These are phyloP conservation scores for Cephus sareptanus DNA, from an alignment of 2,888 invertebrate species.

Conservation along the genomic window DNA sequence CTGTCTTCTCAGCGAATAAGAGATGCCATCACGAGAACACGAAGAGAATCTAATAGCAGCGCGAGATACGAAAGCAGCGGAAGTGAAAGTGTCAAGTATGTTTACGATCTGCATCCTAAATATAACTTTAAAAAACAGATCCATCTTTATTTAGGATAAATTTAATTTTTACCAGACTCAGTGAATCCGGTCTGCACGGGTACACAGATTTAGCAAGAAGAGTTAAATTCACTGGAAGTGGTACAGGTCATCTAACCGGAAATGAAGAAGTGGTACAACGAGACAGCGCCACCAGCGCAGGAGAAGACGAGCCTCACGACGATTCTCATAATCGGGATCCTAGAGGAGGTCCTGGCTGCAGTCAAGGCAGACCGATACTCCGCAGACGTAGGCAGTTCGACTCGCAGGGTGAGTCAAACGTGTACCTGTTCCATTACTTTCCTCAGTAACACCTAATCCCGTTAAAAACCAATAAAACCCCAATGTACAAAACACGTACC, in stretches of 20 bases:
- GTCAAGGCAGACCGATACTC: constrained; percentile 58
- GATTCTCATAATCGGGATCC: constrained; percentile 45
- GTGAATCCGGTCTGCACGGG: constrained; percentile 57
- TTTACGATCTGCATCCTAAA: background rate
- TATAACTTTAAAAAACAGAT: background rate
- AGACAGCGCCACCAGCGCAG: constrained; percentile 63
- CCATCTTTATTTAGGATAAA: background rate
- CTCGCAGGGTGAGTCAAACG: constrained; percentile 53
- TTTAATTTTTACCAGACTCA: constrained; percentile 42
- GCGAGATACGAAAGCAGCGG: constrained; percentile 63
- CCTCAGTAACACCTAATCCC: background rate
- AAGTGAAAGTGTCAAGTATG: constrained; percentile 60
- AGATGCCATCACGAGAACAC: constrained; percentile 62
- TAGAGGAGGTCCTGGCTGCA: constrained; percentile 46
- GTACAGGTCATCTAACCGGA: constrained; percentile 29
- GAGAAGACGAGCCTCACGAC: constrained; percentile 59
- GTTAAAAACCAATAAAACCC: background rate
- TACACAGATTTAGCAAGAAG: constrained; percentile 57
- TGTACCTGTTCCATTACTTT: background rate
- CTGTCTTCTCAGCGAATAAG: constrained; percentile 61
- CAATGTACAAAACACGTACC: background rate
- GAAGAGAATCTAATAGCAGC: constrained; percentile 62
- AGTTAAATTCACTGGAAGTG: constrained; percentile 48
- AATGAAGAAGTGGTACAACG: constrained; percentile 60
- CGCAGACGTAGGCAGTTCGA: constrained; percentile 61